Percentiles rank a stretch among this genome's conserved stretches.
Conservation (phyloP, 2,113 vertebrate genomes). For the Chaenocephalus aceratus region DNA sequence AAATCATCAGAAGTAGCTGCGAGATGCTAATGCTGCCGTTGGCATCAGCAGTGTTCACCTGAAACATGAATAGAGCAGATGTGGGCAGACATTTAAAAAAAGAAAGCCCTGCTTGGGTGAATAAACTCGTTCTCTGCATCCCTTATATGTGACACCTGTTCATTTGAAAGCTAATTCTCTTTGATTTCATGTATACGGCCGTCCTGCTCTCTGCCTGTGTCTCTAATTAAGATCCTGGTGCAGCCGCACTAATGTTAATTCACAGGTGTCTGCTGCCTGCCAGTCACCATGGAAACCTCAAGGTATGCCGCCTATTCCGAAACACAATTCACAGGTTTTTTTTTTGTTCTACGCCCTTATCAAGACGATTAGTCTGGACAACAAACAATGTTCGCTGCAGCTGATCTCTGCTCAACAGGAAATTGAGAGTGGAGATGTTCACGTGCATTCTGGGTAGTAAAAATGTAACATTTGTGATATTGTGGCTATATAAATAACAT, state of each 20-base stretch:
- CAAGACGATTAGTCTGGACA: slow-evolving; percentile 76
- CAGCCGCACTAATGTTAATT: slow-evolving; percentile 82
- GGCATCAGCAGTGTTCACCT: not conserved
- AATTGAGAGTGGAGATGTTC: slow-evolving; percentile 52
- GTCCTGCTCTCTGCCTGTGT: slow-evolving; percentile 55
- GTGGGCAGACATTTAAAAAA: not conserved
- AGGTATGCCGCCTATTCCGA: slow-evolving; percentile 77
- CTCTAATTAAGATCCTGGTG: slow-evolving; percentile 82
- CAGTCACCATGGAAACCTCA: slow-evolving; percentile 82
- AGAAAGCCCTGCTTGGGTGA: not conserved
- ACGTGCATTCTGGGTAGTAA: slow-evolving; percentile 44
- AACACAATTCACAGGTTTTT: slow-evolving; percentile 38
- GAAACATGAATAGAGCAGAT: slow-evolving; percentile 15
- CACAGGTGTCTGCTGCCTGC: slow-evolving; percentile 84
- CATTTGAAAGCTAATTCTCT: slow-evolving; percentile 79
- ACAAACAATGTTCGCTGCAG: slow-evolving; percentile 64
- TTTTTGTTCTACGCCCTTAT: slow-evolving; percentile 55
- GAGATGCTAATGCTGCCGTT: not conserved
- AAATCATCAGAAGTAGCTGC: not conserved
- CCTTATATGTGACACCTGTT: slow-evolving; percentile 73
- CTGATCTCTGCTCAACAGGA: slow-evolving; percentile 59
- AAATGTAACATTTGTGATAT: too few species aligned
- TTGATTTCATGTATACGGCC: slow-evolving; percentile 77
- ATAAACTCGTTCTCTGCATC: too few species aligned
- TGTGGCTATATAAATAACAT: too few species aligned